Evolutionary conservation across 2,113 vertebrate genomes (phyloP).

Genomic region (Chamaea fasciata): DNA sequence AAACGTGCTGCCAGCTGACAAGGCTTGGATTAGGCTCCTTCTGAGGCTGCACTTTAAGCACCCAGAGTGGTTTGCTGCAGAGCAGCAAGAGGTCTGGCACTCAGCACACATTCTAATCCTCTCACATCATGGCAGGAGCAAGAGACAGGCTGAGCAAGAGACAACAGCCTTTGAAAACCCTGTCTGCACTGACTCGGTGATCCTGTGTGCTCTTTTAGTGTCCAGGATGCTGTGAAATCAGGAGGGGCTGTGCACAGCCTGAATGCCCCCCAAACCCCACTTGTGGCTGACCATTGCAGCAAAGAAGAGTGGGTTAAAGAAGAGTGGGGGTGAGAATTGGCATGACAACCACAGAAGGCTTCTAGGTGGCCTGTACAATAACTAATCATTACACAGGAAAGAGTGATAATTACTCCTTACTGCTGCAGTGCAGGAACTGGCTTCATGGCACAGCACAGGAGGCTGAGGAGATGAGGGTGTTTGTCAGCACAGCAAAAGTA

Average conservation of each 20-base stretch:
- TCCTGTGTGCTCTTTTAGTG: fast-evolving
- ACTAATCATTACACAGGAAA: background rate
- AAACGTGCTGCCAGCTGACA: background rate
- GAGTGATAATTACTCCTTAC: background rate
- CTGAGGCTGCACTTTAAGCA: background rate
- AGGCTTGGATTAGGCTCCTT: background rate
- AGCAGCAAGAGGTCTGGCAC: background rate
- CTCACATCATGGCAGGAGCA: background rate
- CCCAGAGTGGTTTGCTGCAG: background rate
- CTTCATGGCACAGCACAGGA: background rate
- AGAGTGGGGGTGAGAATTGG: background rate
- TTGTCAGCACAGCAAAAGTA: background rate
- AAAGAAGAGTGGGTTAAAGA: background rate
- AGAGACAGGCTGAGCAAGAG: background rate
- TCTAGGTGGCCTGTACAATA: background rate
- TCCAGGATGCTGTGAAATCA: background rate
- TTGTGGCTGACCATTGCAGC: background rate
- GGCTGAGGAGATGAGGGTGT: background rate
- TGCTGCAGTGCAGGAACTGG: background rate
- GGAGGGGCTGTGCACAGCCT: background rate
- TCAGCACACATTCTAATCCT: background rate
- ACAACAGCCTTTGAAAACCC: background rate
- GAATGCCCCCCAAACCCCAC: background rate
- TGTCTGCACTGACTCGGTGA: background rate
- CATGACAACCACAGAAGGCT: background rate